These are phyloP conservation scores for Illadopsis cleaveri DNA, from an alignment of 2,113 vertebrate genomes.

Conservation along the genomic window DNA sequence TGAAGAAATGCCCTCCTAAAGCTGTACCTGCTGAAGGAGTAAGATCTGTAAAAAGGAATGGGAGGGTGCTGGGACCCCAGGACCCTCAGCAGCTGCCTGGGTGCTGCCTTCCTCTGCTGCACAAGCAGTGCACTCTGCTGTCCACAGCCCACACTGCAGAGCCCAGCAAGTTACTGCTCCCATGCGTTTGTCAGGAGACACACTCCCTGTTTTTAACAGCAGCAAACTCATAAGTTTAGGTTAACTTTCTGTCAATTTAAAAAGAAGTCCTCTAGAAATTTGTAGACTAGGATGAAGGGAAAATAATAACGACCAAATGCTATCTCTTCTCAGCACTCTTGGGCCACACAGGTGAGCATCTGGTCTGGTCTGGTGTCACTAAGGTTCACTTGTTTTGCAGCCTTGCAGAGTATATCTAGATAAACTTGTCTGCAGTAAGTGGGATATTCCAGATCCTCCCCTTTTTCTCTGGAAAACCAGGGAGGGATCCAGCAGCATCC, in stretches of 20 bases:
- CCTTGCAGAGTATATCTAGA: not conserved
- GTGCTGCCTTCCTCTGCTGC: not conserved
- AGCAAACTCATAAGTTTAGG: not conserved
- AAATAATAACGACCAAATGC: not conserved
- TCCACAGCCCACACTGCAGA: not conserved
- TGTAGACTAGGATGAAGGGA: not conserved
- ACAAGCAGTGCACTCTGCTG: conserved; percentile 50
- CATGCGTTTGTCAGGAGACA: fast-evolving
- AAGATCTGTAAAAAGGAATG: not conserved
- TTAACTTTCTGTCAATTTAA: not conserved
- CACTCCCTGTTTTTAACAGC: not conserved
- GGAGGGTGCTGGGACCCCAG: not conserved
- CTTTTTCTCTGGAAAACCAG: not conserved
- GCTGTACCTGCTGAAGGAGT: not conserved
- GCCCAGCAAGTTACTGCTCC: not conserved
- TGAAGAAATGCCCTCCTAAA: not conserved
- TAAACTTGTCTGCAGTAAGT: not conserved
- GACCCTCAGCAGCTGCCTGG: not conserved
- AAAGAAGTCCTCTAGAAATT: not conserved
- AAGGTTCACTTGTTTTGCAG: not conserved
- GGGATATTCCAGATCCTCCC: not conserved
- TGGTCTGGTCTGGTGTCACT: not conserved
- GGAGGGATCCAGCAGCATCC: not conserved
- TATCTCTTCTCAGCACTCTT: not conserved
- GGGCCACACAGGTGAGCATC: fast-evolving